Percentiles rank a stretch among this genome's conserved stretches.
phyloP scores from a whole-genome alignment of 2,113 vertebrate species.

The Cyanocitta stelleri region DNA sequence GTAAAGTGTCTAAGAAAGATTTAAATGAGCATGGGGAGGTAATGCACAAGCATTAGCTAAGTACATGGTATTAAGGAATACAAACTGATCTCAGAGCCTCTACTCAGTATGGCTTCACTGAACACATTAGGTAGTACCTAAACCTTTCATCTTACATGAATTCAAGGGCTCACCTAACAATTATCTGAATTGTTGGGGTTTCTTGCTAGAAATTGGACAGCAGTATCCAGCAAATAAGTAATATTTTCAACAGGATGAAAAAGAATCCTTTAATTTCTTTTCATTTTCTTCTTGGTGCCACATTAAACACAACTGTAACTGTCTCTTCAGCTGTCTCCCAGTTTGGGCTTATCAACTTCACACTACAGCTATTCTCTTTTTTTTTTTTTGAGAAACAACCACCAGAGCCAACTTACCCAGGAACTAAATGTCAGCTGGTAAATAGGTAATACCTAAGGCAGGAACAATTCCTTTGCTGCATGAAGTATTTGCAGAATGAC shows the following conservation, averaged over 20 bases:
- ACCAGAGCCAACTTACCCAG: background rate
- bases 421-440: background rate
- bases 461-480: background rate
- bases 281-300: background rate
- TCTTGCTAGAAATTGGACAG: background rate
- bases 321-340: background rate
- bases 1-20: background rate
- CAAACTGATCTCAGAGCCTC: background rate
- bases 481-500: background rate
- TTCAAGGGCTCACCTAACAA: background rate
- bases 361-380: background rate
- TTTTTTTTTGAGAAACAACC: background rate
- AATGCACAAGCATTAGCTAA: background rate
- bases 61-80: background rate
- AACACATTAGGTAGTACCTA: background rate
- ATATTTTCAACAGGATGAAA: background rate
- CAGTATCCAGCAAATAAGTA: background rate
- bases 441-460: background rate
- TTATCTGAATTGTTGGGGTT: background rate
- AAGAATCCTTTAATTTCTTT: background rate
- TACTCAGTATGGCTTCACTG: background rate
- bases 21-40: background rate
- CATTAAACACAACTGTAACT: background rate
- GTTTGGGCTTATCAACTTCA: background rate
- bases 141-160: background rate